These are phyloP conservation scores for Macropodus opercularis DNA, from an alignment of 2,797 vertebrate species.

Conservation along the genomic window DNA sequence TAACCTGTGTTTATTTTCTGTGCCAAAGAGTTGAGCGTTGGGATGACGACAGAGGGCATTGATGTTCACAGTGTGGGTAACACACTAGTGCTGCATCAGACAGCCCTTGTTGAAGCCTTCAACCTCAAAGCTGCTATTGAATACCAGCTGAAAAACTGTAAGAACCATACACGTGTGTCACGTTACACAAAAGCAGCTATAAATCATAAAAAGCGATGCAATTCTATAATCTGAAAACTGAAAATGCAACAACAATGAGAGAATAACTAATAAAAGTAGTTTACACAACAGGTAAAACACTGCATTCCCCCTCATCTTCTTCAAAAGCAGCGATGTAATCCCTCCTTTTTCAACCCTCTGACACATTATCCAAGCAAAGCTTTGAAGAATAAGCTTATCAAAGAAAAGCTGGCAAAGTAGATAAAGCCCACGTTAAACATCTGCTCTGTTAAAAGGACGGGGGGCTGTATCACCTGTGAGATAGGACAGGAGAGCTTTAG, in stretches of 20 bases:
- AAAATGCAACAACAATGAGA: neutral
- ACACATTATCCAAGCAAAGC: constrained; percentile 41
- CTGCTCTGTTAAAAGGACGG: neutral
- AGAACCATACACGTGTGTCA: constrained; percentile 21
- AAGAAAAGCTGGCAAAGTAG: constrained; percentile 7
- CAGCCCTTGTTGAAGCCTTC: constrained; percentile 93
- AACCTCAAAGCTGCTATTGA: constrained; percentile 97
- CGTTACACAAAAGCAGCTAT: neutral
- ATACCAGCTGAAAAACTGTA: constrained; percentile 90
- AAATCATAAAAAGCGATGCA: too few species aligned
- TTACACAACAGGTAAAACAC: too few species aligned
- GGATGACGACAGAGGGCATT: constrained; percentile 92
- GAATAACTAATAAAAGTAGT: neutral
- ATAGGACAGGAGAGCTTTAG: neutral
- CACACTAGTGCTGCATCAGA: constrained; percentile 91
- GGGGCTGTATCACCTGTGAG: neutral
- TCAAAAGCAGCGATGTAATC: constrained; percentile 14
- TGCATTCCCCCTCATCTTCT: constrained; percentile 50
- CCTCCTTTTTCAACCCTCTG: constrained; percentile 4
- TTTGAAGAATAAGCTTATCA: constrained; percentile 35
- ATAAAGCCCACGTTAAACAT: constrained; percentile 20
- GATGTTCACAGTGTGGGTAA: constrained; percentile 96
- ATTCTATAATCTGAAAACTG: too few species aligned
- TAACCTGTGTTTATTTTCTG: neutral
- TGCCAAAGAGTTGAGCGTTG: constrained; percentile 88